Evolutionary conservation across 1,140 invertebrate species (phyloP).

Genomic region (Daktulosphaira vitifoliae): DNA sequence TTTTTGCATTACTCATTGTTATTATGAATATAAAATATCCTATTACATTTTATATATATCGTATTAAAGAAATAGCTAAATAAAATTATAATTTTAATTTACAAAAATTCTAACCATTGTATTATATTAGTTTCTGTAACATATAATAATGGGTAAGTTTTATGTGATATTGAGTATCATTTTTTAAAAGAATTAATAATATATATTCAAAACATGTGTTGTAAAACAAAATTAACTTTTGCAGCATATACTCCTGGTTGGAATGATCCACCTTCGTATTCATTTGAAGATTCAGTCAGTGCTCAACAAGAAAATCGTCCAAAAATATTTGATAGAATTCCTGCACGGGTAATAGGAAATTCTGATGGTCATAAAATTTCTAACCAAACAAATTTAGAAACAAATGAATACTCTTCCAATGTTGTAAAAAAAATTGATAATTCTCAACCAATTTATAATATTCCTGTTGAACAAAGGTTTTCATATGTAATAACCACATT

Average conservation of each 20-base stretch:
- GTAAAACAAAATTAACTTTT: no score
- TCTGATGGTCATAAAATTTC: neutral
- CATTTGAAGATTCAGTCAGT: conserved; percentile 23
- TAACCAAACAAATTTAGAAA: neutral
- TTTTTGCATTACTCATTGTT: no score
- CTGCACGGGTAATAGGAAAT: conserved; percentile 5
- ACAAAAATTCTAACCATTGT: no score
- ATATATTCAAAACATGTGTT: no score
- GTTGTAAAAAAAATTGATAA: neutral
- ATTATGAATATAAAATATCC: no score
- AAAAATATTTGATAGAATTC: conserved; percentile 27
- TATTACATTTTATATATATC: no score
- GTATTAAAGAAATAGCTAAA: no score
- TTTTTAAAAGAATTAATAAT: no score
- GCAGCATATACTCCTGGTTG: conserved; percentile 17
- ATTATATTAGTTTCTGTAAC: no score
- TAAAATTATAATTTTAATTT: no score
- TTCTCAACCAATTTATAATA: neutral
- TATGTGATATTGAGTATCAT: no score
- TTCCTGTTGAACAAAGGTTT: conserved; percentile 7
- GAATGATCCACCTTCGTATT: conserved; percentile 27
- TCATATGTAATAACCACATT: conserved; percentile 4
- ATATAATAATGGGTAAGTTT: no score
- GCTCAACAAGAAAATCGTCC: conserved; percentile 26
- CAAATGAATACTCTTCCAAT: neutral